Evolutionary conservation across 2,888 invertebrate genomes (phyloP).

Genomic region (Melolontha melolontha): DNA sequence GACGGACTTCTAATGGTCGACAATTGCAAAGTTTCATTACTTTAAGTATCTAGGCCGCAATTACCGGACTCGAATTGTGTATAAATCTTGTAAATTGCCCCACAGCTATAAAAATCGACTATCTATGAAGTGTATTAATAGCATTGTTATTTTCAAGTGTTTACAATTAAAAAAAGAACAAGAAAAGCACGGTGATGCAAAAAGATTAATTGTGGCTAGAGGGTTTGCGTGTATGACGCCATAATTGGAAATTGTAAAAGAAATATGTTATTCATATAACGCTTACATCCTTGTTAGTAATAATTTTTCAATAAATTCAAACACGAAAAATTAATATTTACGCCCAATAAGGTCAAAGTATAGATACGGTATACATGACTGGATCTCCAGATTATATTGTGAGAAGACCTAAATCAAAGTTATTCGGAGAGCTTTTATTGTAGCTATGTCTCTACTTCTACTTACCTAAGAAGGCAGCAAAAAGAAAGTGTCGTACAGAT

Average conservation of each 20-base stretch:
- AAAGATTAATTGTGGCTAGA: slow-evolving; percentile 30
- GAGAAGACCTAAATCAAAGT: no score
- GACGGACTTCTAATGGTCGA: slow-evolving; percentile 23
- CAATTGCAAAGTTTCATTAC: slow-evolving; percentile 33
- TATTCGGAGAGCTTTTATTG: no score
- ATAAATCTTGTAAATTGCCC: slow-evolving; percentile 36
- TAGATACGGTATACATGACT: no score
- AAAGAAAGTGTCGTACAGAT: no score
- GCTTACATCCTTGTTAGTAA: no score
- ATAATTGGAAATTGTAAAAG: slow-evolving; percentile 4
- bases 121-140: slow-evolving; percentile 17
- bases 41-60: slow-evolving; percentile 40
- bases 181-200: not conserved
- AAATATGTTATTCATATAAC: not conserved
- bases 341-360: no score
- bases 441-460: no score
- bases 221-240: slow-evolving; percentile 17
- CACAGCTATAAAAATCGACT: slow-evolving; percentile 15
- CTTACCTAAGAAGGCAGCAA: no score
- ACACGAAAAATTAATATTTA: no score
- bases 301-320: no score
- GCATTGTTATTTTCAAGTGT: slow-evolving; percentile 22
- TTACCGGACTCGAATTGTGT: slow-evolving; percentile 29
- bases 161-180: slow-evolving; percentile 7
- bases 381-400: no score